Base-by-base conservation (phyloP, 2,888 invertebrate genomes). In the Ichneumoninae sp. region DNA sequence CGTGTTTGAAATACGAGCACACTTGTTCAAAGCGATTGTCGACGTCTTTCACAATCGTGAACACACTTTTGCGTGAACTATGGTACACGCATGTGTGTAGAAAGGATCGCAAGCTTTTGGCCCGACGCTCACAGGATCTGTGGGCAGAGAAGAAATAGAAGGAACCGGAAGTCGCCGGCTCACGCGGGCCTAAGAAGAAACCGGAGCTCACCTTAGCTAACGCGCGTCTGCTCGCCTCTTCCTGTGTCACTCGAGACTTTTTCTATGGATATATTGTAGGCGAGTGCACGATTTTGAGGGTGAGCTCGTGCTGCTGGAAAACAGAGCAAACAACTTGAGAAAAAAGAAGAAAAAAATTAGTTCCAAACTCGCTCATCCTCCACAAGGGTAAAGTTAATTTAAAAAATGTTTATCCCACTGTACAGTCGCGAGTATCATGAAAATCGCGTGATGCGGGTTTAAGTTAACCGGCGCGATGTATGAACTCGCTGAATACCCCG, bases 171-270 rank as follows among this genome's bases (percentile, higher is more conserved):
- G 84, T 54, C 50, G 44, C n/a, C 33, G 75, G 60, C 66, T 82
- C 75, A 74, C 40, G 74, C 33, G 52, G 26, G 60, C 68, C 62
- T 60, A 13, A 79, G 30, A 71, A 79, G 82, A 72, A 84, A 82
- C 69, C 26, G 62, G 84, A 84, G 70, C 66, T 72, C 71, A 69
- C 78, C 65, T 75, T 65, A 50, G 26, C 50, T 5, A 65, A 47
- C 62, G 50, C 74, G 33, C 74, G 30, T 40, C 26, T 22, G 57
- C 62, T 70, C 7, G 22, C 19, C 70, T 52, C 75, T 79, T 79
- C 75, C 76, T 74, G 44, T 72, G 84, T 82, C 79, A 84, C 79
- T 72, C 71, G 84, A 84, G 60, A 84, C 82, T 71, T 57, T 80
- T 82, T 82, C 72, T 77, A 60, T 44, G 36, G 52, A 57, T 52